Evolutionary conservation across 2,888 invertebrate genomes (phyloP).

Genomic region (Noctua janthe): DNA sequence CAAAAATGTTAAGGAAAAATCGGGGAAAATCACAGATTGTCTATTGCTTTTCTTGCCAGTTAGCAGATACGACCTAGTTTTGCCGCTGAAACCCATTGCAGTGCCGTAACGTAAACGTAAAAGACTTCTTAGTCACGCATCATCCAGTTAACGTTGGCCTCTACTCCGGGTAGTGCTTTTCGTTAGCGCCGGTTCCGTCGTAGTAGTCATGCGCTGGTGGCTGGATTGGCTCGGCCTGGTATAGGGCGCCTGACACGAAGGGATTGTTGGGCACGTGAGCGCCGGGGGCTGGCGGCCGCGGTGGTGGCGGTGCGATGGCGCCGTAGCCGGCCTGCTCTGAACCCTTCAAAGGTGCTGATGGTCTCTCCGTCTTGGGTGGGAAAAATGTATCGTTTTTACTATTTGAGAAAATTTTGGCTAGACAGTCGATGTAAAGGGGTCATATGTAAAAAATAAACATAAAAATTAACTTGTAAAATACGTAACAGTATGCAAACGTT

Average conservation of each 20-base stretch:
- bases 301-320: slow-evolving; percentile 76
- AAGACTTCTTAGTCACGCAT: neutral
- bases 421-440: neutral
- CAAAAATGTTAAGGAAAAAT: neutral
- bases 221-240: slow-evolving; percentile 92
- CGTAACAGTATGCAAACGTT: too few species aligned
- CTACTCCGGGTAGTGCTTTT: slow-evolving; percentile 54
- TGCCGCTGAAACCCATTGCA: neutral
- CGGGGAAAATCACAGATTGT: neutral
- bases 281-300: slow-evolving; percentile 89
- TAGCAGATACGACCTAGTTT: neutral
- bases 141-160: slow-evolving; percentile 9
- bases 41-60: neutral
- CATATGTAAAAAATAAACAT: too few species aligned
- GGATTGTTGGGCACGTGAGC: slow-evolving; percentile 91
- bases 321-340: slow-evolving; percentile 84
- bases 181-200: slow-evolving; percentile 71
- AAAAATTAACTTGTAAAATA: too few species aligned
- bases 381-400: slow-evolving; percentile 8
- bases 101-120: slow-evolving; percentile 18
- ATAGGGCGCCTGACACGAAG: slow-evolving; percentile 91
- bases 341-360: slow-evolving; percentile 83
- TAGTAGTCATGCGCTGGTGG: slow-evolving; percentile 91
- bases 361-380: slow-evolving; percentile 79
- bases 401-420: neutral